A percentile compares a stretch with the other conserved stretches of the same genome.
phyloP scores from a whole-genome alignment of 2,888 invertebrate genomes.

The Diaphora mendica region DNA sequence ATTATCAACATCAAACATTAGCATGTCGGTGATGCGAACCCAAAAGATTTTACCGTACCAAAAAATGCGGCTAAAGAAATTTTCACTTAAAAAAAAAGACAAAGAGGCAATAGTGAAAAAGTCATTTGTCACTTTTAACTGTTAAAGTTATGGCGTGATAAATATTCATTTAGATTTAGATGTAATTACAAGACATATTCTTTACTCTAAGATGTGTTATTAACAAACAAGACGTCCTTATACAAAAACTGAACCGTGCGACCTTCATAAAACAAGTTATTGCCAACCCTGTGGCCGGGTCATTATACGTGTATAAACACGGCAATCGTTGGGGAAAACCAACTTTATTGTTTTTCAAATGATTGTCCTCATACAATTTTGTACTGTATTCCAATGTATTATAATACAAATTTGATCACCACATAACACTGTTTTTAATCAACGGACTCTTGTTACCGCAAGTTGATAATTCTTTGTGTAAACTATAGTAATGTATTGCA shows the following conservation, averaged over 20 bases:
- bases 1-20: no score
- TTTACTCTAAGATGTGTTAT: background rate
- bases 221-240: slow-evolving; percentile 13
- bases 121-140: background rate
- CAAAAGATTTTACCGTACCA: no score
- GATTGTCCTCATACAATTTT: slow-evolving; percentile 22
- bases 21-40: no score
- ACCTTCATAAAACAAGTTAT: slow-evolving; percentile 22
- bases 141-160: background rate
- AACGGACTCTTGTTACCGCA: slow-evolving; percentile 4
- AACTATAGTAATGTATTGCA: slow-evolving; percentile 1
- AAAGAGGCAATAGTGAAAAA: background rate
- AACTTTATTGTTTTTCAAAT: slow-evolving; percentile 13
- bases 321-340: slow-evolving; percentile 35
- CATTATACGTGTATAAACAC: slow-evolving; percentile 23
- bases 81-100: no score
- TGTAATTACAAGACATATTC: background rate
- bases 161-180: background rate
- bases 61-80: no score
- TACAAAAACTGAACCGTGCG: slow-evolving; percentile 12
- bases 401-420: slow-evolving; percentile 25
- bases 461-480: slow-evolving; percentile 9
- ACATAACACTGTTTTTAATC: background rate
- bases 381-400: background rate
- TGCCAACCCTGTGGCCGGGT: slow-evolving; percentile 42